Conservation (phyloP, 2,113 vertebrate genomes). For the Pagrus major region DNA sequence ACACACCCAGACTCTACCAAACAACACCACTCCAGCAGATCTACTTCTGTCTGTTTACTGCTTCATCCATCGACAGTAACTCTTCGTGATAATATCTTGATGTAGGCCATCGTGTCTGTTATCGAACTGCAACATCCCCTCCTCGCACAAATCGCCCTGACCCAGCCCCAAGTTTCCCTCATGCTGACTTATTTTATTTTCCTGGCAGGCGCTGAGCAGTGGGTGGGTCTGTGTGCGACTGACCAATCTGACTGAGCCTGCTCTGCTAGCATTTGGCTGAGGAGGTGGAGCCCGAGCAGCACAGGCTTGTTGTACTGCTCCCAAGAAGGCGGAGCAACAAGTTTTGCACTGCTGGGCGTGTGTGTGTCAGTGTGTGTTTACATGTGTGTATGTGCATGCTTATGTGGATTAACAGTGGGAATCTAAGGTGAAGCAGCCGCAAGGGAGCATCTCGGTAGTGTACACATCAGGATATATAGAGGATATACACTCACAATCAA, state of each 20-base stretch:
- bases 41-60: not conserved
- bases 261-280: slow-evolving; percentile 42
- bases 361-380: slow-evolving; percentile 38
- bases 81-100: not conserved
- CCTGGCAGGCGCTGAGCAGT: slow-evolving; percentile 53
- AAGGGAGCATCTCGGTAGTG: slow-evolving; percentile 27
- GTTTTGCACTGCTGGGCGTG: slow-evolving; percentile 56
- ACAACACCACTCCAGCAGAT: slow-evolving; percentile 37
- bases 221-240: slow-evolving; percentile 42
- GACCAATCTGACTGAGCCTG: slow-evolving; percentile 73
- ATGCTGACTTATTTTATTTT: slow-evolving; percentile 63
- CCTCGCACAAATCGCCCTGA: not conserved
- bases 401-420: slow-evolving; percentile 23
- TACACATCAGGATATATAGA: slow-evolving; percentile 39
- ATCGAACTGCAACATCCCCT: slow-evolving; percentile 20
- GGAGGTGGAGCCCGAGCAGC: slow-evolving; percentile 59
- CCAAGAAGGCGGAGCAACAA: slow-evolving; percentile 70
- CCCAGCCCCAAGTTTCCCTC: slow-evolving; percentile 49
- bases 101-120: not conserved
- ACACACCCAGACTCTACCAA: slow-evolving; percentile 76
- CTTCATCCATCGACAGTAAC: not conserved
- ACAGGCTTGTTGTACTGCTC: slow-evolving; percentile 56
- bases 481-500: slow-evolving; percentile 58
- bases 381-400: slow-evolving; percentile 29
- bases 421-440: slow-evolving; percentile 48